Evolutionary conservation across 1,140 invertebrate genomes (phyloP).

Genomic region (Psix sp.): DNA sequence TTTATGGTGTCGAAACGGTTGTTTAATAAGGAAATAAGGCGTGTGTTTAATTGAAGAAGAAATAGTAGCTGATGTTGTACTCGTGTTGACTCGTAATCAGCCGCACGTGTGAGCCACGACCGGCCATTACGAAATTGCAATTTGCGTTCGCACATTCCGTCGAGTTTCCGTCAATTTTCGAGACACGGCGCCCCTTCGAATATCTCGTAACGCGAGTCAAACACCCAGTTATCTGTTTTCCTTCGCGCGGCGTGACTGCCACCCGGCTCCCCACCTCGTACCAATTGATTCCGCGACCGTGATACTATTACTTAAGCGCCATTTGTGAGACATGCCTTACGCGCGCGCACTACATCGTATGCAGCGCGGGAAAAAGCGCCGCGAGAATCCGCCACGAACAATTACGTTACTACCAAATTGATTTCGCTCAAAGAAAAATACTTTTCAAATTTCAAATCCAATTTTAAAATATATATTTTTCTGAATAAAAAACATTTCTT

Average conservation of each 20-base stretch:
- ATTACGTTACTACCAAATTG: too few species aligned
- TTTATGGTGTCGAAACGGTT: too few species aligned
- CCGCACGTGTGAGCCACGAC: constrained; percentile 13
- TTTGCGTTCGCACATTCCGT: constrained; percentile 46
- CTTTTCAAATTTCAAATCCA: too few species aligned
- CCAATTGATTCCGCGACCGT: constrained; percentile 49
- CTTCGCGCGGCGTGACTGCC: constrained; percentile 26
- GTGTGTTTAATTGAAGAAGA: constrained; percentile 25
- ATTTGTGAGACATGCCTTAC: constrained; percentile 36
- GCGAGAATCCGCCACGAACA: constrained; percentile 5
- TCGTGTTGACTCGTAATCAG: constrained; percentile 14
- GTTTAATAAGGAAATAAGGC: too few species aligned
- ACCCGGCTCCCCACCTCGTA: constrained; percentile 18
- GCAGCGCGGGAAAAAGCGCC: constrained; percentile 11
- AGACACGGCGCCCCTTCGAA: constrained; percentile 45
- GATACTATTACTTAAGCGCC: constrained; percentile 56
- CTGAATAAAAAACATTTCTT: too few species aligned
- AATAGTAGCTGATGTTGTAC: not conserved
- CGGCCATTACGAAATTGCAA: constrained; percentile 45
- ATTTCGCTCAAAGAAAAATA: too few species aligned
- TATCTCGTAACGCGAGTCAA: constrained; percentile 41
- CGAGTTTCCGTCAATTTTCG: constrained; percentile 50
- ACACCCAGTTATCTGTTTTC: constrained; percentile 32
- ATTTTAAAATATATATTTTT: too few species aligned
- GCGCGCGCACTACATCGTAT: constrained; percentile 16